phyloP scores from a whole-genome alignment of 2,888 invertebrate species.

The Lepetodrilus schrolli region DNA sequence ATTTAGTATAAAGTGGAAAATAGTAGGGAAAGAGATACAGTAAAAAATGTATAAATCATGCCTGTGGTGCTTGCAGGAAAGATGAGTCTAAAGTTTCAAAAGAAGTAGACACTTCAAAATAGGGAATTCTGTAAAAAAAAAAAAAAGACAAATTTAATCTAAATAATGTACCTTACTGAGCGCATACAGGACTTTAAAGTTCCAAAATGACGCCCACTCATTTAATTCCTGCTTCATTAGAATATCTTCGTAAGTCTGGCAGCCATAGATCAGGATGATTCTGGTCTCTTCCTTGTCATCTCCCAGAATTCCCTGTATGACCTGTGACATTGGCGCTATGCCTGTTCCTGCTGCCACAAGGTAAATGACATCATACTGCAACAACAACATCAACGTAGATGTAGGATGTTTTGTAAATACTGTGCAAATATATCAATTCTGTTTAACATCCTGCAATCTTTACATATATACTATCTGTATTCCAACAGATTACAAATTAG shows the following conservation, averaged over 20 bases:
- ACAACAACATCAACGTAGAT: too few relatives aligned
- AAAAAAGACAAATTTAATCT: neutral
- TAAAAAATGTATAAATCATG: too few relatives aligned
- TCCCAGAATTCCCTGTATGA: conserved; percentile 80
- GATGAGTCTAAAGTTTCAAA: neutral
- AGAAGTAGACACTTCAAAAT: neutral
- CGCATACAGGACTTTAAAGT: conserved; percentile 82
- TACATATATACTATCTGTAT: too few relatives aligned
- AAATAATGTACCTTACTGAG: conserved; percentile 77
- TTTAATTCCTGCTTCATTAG: conserved; percentile 81
- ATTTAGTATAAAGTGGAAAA: too few relatives aligned
- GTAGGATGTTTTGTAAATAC: too few relatives aligned
- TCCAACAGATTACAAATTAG: too few relatives aligned
- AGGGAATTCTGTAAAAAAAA: neutral
- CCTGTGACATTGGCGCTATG: conserved; percentile 82
- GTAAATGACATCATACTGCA: conserved; percentile 56
- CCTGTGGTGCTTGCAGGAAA: too few relatives aligned
- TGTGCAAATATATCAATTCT: too few relatives aligned
- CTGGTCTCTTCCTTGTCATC: conserved; percentile 83
- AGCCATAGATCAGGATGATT: conserved; percentile 81
- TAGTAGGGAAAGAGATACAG: too few relatives aligned
- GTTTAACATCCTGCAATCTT: too few relatives aligned
- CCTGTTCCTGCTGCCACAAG: conserved; percentile 85
- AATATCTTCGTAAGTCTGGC: conserved; percentile 79
- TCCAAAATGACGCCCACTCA: conserved; percentile 82